Evolutionary conservation across 2,888 invertebrate species (phyloP).

Genomic region (Timema podura): DNA sequence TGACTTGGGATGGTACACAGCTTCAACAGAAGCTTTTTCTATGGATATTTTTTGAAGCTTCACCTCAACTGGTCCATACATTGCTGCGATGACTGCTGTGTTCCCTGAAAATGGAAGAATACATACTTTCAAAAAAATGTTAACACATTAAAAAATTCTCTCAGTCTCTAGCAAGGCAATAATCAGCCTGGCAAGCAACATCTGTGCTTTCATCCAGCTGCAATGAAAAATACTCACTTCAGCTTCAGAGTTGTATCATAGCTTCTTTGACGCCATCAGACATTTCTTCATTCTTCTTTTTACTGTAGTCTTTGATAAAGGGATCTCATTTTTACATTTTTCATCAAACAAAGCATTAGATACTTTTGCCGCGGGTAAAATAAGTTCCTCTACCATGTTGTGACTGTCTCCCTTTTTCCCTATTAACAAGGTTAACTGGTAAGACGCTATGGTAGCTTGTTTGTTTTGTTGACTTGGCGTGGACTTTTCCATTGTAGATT

Average conservation of each 20-base stretch:
- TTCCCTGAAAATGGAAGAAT: too few species aligned
- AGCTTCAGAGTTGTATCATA: background rate
- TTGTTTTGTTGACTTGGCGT: background rate
- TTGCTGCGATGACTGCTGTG: too few species aligned
- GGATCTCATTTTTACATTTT: background rate
- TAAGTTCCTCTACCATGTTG: background rate
- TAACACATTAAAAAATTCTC: too few species aligned
- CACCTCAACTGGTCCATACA: too few species aligned
- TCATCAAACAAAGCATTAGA: background rate
- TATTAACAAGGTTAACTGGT: constrained; percentile 2
- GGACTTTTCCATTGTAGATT: background rate
- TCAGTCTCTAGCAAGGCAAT: background rate
- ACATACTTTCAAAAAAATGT: too few species aligned
- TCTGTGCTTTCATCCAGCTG: constrained; percentile 6
- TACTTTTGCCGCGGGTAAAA: background rate
- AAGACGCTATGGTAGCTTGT: background rate
- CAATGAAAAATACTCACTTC: constrained; percentile 6
- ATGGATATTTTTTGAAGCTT: too few species aligned
- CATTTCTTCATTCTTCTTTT: constrained; percentile 4
- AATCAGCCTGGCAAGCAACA: background rate
- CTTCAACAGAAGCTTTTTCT: too few species aligned
- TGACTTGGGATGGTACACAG: too few species aligned
- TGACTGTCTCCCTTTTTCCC: background rate
- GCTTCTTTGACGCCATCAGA: constrained; percentile 5
- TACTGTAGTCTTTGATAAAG: background rate